A percentile compares a stretch with the other conserved stretches of the same genome.
phyloP scores from a whole-genome alignment of 2,113 vertebrate species.

The Azemiops feae region DNA sequence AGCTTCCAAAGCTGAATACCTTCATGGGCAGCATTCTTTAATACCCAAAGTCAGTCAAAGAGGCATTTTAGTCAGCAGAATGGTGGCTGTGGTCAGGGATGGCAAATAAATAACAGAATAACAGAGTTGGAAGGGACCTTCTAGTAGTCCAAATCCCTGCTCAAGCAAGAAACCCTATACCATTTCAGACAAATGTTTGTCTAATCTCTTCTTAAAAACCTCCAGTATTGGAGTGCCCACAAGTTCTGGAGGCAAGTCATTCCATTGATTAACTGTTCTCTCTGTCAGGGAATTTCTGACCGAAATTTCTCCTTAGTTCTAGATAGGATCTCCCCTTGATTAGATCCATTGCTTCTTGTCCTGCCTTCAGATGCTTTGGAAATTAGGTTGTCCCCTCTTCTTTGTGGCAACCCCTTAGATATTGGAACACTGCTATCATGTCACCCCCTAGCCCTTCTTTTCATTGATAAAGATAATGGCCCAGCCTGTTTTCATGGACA shows the following conservation, averaged over 20 bases:
- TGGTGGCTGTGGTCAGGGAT: not conserved
- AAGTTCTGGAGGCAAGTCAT: not conserved
- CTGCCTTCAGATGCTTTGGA: not conserved
- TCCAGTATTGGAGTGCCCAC: not conserved
- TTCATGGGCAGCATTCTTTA: constrained; percentile 45
- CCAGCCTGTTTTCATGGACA: not conserved
- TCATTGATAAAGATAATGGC: not conserved
- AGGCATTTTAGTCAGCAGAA: not conserved
- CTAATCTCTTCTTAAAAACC: not conserved
- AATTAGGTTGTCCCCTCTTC: not conserved
- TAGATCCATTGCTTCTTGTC: not conserved
- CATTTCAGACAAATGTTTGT: not conserved
- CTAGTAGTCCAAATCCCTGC: not conserved
- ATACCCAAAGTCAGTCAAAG: constrained; percentile 16
- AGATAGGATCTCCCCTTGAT: not conserved
- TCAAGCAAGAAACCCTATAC: not conserved
- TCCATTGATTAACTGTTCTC: not conserved
- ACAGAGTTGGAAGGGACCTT: not conserved
- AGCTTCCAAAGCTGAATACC: constrained; percentile 32
- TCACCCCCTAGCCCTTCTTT: not conserved
- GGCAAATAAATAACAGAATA: not conserved
- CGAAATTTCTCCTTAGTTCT: not conserved
- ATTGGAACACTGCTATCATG: not conserved
- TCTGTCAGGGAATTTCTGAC: not conserved
- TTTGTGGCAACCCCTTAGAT: not conserved